Conservation (phyloP, 1,140 invertebrate genomes). For the Bombus ignitus region DNA sequence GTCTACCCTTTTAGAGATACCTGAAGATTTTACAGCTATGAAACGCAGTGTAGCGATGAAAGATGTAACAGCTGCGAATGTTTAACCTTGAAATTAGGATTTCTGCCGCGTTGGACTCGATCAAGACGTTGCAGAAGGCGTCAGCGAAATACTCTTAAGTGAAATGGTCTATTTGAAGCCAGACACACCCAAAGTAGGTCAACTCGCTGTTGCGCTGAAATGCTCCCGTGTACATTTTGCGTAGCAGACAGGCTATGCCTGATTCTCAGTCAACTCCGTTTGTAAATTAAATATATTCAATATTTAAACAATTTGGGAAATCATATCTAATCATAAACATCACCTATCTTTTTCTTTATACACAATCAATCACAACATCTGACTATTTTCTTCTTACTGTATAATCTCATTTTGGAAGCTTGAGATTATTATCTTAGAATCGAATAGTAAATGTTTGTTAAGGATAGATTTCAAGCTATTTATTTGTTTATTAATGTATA, state of each 20-base stretch:
- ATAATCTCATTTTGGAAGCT: too few relatives aligned
- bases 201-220: constrained; percentile 50
- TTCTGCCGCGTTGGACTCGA: constrained; percentile 10
- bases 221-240: constrained; percentile 23
- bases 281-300: constrained; percentile 24
- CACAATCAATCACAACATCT: neutral
- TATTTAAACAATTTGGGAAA: neutral
- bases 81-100: constrained; percentile 38
- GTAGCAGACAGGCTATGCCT: constrained; percentile 19
- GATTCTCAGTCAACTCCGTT: constrained; percentile 54
- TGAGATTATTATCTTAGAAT: too few relatives aligned
- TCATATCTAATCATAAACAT: neutral
- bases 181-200: constrained; percentile 59
- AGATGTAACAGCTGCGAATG: neutral
- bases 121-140: constrained; percentile 35
- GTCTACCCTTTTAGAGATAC: neutral
- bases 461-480: too few relatives aligned
- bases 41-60: neutral
- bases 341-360: neutral
- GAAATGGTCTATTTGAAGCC: constrained; percentile 64
- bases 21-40: neutral
- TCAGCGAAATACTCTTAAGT: constrained; percentile 34
- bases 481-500: too few relatives aligned
- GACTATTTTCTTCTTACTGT: neutral
- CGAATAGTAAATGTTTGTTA: too few relatives aligned